phyloP scores from a whole-genome alignment of 1,140 invertebrate species.

The Apis cerana region DNA sequence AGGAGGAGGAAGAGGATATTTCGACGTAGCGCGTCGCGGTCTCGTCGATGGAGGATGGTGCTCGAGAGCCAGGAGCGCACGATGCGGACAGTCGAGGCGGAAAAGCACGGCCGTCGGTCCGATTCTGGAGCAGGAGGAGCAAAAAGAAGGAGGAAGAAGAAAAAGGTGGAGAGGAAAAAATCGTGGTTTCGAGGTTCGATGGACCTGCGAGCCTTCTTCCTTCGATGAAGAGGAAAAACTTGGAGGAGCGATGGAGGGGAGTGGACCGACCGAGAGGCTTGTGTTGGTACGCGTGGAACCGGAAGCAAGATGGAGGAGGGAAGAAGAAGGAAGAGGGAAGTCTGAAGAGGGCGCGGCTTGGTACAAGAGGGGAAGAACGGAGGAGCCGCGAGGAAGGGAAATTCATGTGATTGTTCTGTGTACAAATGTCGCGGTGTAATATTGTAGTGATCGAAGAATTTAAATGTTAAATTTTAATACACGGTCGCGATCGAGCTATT shows the following conservation, averaged over 20 bases:
- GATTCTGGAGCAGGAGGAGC: not conserved
- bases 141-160: not conserved
- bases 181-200: not conserved
- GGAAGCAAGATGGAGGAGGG: conserved; percentile 11
- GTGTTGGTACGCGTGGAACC: conserved; percentile 23
- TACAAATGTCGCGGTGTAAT: conserved; percentile 82
- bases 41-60: conserved; percentile 38
- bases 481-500: conserved; percentile 77
- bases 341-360: conserved; percentile 28
- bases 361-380: not conserved
- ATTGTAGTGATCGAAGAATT: conserved; percentile 81
- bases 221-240: not conserved
- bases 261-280: not conserved
- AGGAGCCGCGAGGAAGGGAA: conserved; percentile 53
- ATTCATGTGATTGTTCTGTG: conserved; percentile 82
- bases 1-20: not conserved
- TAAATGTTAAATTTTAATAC: conserved; percentile 82
- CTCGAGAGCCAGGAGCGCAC: conserved; percentile 22
- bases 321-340: conserved; percentile 17
- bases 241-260: too few species aligned
- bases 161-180: too few species aligned
- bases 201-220: too few species aligned
- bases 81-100: conserved; percentile 33
- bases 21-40: conserved; percentile 21
- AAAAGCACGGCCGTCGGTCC: conserved; percentile 32